Base-by-base conservation (phyloP, 1,140 invertebrate species). In the Drosophila malerkotliana region DNA sequence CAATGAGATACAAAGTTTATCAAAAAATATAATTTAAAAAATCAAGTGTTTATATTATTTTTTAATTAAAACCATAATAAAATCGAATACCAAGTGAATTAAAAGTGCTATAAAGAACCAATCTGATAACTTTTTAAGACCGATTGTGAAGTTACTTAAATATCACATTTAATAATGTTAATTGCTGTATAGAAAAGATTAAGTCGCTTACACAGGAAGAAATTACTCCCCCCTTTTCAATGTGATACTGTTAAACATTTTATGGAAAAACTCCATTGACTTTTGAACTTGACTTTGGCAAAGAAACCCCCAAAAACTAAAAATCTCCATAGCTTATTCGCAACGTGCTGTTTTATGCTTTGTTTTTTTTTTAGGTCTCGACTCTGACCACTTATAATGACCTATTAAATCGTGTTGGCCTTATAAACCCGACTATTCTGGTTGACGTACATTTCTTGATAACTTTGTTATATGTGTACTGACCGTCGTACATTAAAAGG, bases 391-490 rank as follows among this genome's bases (percentile, higher is more conserved):
- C 30, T 56, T 69, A 57, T 75, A 75, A 75, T 75, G 60, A 66
- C 60, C 72, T 74, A 75, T 75, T 74, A 75, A 75, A 66, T 58
- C 30, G 69, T 57, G 45, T 41, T 75, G 72, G 72, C 71, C 63
- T 67, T 61, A 61, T 69, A 44, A 32, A 55, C 32, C 52, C 37
- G 32, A 34, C 34, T 69, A 45, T 54, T 62, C 37, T 52, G 37
- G 37, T 48, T 26, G 49, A 54, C 51, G 15, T 54, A 45, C 61
- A 37, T 48, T 44, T 37, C 48, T 54, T 28, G 21, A 73, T 74
- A 56, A 57, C 39, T 66, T 74, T 58, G 32, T 32, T 56, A 21
- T 64, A 58, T 49, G 7, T 48, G 49, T 47, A 63, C 51, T 66
- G 45, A 47, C 15, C 52, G 41, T 5, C 41, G 47, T 85, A 64